Conservation (phyloP, 92 coral and sea anemone genomes). For the Bergia puertoricense region DNA sequence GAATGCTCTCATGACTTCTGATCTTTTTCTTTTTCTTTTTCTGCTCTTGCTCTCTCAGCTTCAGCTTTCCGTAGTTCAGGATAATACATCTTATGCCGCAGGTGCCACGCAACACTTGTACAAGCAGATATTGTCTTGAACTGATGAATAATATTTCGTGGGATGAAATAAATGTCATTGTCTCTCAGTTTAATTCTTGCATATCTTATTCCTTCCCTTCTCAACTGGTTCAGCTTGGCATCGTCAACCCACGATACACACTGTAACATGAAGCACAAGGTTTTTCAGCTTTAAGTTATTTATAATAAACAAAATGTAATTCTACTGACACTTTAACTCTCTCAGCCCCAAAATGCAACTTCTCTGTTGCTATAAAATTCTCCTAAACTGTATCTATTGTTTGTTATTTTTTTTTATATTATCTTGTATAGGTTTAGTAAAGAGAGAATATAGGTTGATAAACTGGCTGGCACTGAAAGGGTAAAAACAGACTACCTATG, state of each 20-base stretch:
- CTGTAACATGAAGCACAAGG: slow-evolving; percentile 48
- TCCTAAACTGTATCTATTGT: too few relatives aligned
- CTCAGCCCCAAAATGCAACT: too few relatives aligned
- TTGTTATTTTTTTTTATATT: too few relatives aligned
- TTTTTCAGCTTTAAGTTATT: neutral
- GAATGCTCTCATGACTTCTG: neutral
- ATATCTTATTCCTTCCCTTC: slow-evolving; percentile 90
- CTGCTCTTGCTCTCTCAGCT: slow-evolving; percentile 16
- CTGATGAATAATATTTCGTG: slow-evolving; percentile 95
- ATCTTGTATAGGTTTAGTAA: too few relatives aligned
- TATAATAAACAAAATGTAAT: neutral
- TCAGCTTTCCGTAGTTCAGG: slow-evolving; percentile 59
- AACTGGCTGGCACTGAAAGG: too few relatives aligned
- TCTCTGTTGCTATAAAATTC: too few relatives aligned
- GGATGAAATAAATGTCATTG: slow-evolving; percentile 97
- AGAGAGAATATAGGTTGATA: too few relatives aligned
- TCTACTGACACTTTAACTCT: neutral
- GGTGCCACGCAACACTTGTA: slow-evolving; percentile 98
- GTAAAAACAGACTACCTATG: too few relatives aligned
- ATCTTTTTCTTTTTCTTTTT: slow-evolving; percentile 15
- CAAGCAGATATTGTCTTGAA: slow-evolving; percentile 95
- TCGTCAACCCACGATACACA: slow-evolving; percentile 98
- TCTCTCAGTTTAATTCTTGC: slow-evolving; percentile 80
- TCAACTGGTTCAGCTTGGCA: slow-evolving; percentile 93
- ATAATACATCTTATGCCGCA: slow-evolving; percentile 92